A percentile compares a stretch with the other conserved stretches of the same genome.
phyloP scores from a whole-genome alignment of 1,140 invertebrate species.

The Gryllus bimaculatus region DNA sequence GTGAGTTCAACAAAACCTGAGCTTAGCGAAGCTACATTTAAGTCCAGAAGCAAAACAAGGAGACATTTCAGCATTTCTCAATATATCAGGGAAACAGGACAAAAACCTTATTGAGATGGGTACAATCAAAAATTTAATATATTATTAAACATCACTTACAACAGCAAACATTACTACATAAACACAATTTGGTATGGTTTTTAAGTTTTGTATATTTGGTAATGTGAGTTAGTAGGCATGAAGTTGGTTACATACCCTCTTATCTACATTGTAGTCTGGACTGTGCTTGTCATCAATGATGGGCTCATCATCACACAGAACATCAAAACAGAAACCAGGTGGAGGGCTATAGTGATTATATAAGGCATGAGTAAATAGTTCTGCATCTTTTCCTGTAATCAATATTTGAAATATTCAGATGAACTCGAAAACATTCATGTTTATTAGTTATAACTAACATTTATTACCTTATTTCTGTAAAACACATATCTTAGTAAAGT shows the following conservation, averaged over 20 bases:
- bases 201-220: no score
- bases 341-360: slow-evolving; percentile 75
- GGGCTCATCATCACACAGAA: slow-evolving; percentile 71
- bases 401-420: background rate
- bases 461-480: background rate
- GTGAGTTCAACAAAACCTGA: no score
- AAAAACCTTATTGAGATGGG: no score
- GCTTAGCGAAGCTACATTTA: no score
- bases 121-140: no score
- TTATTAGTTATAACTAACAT: background rate
- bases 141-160: no score
- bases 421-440: background rate
- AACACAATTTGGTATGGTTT: no score
- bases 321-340: slow-evolving; percentile 82
- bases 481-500: background rate
- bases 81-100: no score
- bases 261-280: slow-evolving; percentile 60
- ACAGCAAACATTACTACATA: no score
- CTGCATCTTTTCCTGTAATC: slow-evolving; percentile 11
- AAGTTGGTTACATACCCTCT: slow-evolving; percentile 38
- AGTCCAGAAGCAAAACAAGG: no score
- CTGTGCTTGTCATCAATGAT: slow-evolving; percentile 63
- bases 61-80: no score
- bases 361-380: slow-evolving; percentile 58
- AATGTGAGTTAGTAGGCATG: no score